phyloP scores from a whole-genome alignment of 2,113 vertebrate genomes.

The Tauraco erythrolophus region DNA sequence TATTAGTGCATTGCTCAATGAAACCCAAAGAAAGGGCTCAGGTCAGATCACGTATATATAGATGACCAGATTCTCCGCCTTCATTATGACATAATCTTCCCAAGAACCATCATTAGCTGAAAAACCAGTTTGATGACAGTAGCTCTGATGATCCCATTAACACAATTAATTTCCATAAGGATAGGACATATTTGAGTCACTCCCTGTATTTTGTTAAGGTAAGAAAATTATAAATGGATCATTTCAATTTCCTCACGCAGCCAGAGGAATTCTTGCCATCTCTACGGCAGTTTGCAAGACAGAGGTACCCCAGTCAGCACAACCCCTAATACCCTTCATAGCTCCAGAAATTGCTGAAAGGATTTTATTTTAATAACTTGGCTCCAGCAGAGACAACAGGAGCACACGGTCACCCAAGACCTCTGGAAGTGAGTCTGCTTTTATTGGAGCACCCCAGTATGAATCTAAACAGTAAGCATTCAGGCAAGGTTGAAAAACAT shows the following conservation, averaged over 20 bases:
- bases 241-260: neutral
- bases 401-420: neutral
- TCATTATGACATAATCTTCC: constrained; percentile 45
- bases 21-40: constrained; percentile 51
- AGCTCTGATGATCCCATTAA: constrained; percentile 63
- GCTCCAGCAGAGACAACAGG: neutral
- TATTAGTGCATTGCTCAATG: constrained; percentile 62
- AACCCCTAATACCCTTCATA: neutral
- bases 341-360: neutral
- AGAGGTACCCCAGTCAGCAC: neutral
- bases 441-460: neutral
- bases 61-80: constrained; percentile 65
- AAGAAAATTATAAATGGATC: constrained; percentile 44
- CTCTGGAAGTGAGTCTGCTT: neutral
- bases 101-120: constrained; percentile 62
- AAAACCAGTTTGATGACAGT: constrained; percentile 70
- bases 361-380: neutral
- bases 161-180: constrained; percentile 72
- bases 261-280: neutral
- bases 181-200: constrained; percentile 59
- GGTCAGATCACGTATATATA: constrained; percentile 50
- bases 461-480: neutral
- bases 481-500: neutral
- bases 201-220: constrained; percentile 54
- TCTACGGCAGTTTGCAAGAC: neutral